Percentiles rank a stretch among this genome's conserved stretches.
Conservation (phyloP, 2,888 invertebrate species). For the Nudaria mundana region DNA sequence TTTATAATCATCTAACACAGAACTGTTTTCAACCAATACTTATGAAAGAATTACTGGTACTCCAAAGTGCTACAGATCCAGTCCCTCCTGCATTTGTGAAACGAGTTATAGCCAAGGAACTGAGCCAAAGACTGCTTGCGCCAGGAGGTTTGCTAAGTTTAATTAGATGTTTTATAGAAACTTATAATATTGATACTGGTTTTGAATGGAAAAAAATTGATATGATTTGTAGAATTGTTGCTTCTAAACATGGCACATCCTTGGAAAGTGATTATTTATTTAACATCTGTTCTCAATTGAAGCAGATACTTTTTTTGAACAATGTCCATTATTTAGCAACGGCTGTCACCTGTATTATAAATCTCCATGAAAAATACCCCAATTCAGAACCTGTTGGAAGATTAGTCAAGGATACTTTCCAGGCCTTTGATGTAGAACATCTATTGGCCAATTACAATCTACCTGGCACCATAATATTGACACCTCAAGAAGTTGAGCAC, state of each 20-base stretch:
- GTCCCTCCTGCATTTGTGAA: conserved; percentile 83
- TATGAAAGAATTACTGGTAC: conserved; percentile 85
- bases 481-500: conserved; percentile 61
- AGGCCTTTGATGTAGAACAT: conserved; percentile 45
- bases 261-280: conserved; percentile 74
- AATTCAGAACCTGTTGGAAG: conserved; percentile 53
- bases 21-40: conserved; percentile 82
- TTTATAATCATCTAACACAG: conserved; percentile 75
- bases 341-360: conserved; percentile 79
- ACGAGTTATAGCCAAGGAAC: conserved; percentile 79
- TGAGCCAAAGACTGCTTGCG: conserved; percentile 81
- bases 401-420: conserved; percentile 47
- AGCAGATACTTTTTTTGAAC: conserved; percentile 65
- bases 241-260: conserved; percentile 72
- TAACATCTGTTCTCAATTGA: conserved; percentile 77
- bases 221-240: conserved; percentile 83
- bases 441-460: conserved; percentile 37
- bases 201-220: conserved; percentile 85
- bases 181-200: conserved; percentile 76
- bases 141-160: conserved; percentile 84
- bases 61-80: conserved; percentile 79
- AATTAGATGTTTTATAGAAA: conserved; percentile 84
- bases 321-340: conserved; percentile 69
- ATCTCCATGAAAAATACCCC: conserved; percentile 73
- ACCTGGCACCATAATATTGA: conserved; percentile 60